These are phyloP conservation scores for Linnaemya tessellans DNA, from an alignment of 2,888 invertebrate genomes.

Conservation along the genomic window DNA sequence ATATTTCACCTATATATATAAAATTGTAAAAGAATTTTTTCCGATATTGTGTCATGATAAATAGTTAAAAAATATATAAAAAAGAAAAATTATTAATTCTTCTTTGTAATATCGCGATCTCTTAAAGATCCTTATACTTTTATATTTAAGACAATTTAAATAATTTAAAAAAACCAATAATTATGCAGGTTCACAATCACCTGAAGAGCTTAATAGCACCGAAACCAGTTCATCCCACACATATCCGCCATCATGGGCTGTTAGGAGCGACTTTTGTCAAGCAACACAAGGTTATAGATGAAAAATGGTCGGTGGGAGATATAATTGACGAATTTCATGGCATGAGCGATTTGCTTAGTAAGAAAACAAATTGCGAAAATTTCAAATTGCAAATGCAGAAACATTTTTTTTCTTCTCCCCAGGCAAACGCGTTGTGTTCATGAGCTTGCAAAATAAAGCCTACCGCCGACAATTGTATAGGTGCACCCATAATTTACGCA, in stretches of 20 bases:
- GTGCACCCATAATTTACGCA: conserved; percentile 74
- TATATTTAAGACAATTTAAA: background rate
- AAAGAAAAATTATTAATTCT: background rate
- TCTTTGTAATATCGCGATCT: background rate
- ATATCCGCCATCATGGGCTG: conserved; percentile 80
- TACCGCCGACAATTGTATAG: conserved; percentile 74
- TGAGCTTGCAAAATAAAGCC: conserved; percentile 77
- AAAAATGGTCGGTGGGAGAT: conserved; percentile 80
- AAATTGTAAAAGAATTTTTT: conserved; percentile 11
- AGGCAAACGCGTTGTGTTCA: conserved; percentile 78
- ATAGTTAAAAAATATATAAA: background rate
- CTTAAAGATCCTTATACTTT: background rate
- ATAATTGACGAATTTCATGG: conserved; percentile 80
- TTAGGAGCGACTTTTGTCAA: conserved; percentile 80
- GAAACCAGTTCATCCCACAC: conserved; percentile 79
- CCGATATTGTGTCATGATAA: background rate
- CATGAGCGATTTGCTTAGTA: conserved; percentile 80
- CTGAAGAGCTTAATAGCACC: conserved; percentile 74
- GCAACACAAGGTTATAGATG: conserved; percentile 80
- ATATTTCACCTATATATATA: no score
- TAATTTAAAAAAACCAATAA: background rate
- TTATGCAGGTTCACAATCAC: conserved; percentile 33
- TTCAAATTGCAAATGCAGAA: background rate
- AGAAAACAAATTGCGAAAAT: conserved; percentile 35
- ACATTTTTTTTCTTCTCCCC: background rate